Percentiles rank a stretch among this genome's conserved stretches.
Evolutionary conservation across 2,797 vertebrate genomes (phyloP).

Genomic region (Chrysocyon brachyurus): DNA sequence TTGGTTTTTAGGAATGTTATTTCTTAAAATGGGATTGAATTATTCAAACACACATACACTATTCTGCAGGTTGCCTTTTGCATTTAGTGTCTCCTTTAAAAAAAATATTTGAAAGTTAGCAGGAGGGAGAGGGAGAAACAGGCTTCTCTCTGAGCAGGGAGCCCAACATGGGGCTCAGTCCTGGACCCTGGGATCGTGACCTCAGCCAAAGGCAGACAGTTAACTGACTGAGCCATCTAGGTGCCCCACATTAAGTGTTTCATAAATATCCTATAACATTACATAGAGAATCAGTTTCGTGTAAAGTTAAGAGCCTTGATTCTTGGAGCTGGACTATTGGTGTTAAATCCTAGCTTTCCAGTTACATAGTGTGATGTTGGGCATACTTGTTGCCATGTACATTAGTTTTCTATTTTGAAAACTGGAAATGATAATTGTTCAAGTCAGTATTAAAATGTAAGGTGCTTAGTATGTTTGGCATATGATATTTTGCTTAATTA

Average conservation of each 20-base stretch:
- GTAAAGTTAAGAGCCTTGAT: neutral
- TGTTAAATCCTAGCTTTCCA: neutral
- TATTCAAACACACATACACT: neutral
- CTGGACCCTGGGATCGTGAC: too few relatives aligned
- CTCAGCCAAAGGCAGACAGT: too few relatives aligned
- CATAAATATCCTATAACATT: neutral
- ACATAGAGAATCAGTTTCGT: neutral
- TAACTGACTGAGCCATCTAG: too few relatives aligned
- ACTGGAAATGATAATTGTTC: neutral
- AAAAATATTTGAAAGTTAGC: too few relatives aligned
- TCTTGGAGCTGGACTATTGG: neutral
- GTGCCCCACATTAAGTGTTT: neutral
- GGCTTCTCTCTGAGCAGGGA: too few relatives aligned
- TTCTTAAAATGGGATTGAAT: neutral
- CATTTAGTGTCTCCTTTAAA: neutral
- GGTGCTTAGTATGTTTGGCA: neutral
- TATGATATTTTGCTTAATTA: neutral
- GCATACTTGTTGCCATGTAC: neutral
- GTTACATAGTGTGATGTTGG: neutral
- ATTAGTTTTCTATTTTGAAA: neutral
- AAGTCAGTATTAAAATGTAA: neutral
- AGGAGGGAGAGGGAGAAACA: too few relatives aligned
- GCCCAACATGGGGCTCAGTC: too few relatives aligned
- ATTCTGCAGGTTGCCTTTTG: neutral
- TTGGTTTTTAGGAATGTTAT: neutral